phyloP scores from a whole-genome alignment of 2,113 vertebrate species.

The Pomatorhinus ruficollis region DNA sequence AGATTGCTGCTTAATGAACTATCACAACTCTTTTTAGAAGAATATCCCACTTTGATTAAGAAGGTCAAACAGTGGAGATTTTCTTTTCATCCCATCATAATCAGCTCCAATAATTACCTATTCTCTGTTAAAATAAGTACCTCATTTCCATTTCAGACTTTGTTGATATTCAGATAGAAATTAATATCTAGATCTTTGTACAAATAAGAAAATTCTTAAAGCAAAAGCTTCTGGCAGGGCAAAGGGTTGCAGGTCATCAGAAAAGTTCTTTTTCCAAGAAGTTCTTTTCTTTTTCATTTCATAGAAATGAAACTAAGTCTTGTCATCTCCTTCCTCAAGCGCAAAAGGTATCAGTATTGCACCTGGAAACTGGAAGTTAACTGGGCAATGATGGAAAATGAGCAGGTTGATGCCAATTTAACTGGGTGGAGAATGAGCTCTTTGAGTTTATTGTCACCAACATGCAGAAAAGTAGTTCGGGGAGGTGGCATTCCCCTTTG shows the following conservation, averaged over 20 bases:
- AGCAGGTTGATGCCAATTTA: background rate
- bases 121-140: background rate
- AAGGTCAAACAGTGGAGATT: background rate
- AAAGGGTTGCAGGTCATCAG: background rate
- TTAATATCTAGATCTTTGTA: background rate
- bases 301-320: background rate
- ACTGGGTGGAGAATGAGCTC: fast-evolving
- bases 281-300: too few relatives aligned
- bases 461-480: background rate
- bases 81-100: background rate
- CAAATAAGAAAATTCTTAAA: background rate
- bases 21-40: background rate
- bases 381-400: background rate
- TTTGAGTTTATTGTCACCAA: background rate
- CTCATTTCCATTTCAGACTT: background rate
- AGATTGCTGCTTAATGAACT: background rate
- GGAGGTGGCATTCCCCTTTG: background rate
- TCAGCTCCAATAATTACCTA: background rate
- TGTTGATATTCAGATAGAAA: background rate
- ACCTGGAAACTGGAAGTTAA: background rate
- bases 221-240: background rate
- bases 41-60: background rate
- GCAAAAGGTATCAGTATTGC: background rate
- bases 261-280: background rate
- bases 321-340: background rate